phyloP scores from a whole-genome alignment of 2,888 invertebrate species.

The Lithophane leautieri region DNA sequence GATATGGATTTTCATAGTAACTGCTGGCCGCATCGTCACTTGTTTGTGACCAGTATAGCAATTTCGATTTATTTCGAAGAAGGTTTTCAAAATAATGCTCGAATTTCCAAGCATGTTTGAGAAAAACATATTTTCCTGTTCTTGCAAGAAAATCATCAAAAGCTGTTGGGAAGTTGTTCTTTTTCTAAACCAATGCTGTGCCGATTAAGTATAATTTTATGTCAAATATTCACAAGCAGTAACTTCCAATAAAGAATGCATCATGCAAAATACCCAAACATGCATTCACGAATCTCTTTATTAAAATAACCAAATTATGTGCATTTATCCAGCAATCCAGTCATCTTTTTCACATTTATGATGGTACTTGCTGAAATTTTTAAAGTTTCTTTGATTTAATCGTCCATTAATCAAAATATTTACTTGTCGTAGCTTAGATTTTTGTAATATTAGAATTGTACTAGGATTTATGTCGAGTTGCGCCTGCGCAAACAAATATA shows the following conservation, averaged over 20 bases:
- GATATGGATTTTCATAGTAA: too few relatives aligned
- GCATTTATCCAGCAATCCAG: slow-evolving; percentile 15
- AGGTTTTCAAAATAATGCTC: too few relatives aligned
- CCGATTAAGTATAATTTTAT: background rate
- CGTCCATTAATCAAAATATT: slow-evolving; percentile 13
- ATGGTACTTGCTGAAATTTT: slow-evolving; percentile 7
- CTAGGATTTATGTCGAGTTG: slow-evolving; percentile 8
- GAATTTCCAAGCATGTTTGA: too few relatives aligned
- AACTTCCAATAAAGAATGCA: background rate
- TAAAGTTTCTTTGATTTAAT: slow-evolving; percentile 14
- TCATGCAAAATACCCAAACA: background rate
- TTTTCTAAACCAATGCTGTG: background rate
- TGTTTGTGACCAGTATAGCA: too few relatives aligned
- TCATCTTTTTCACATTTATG: slow-evolving; percentile 24
- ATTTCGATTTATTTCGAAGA: too few relatives aligned
- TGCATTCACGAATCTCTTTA: slow-evolving; percentile 7
- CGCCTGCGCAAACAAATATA: slow-evolving; percentile 42
- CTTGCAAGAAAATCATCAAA: background rate
- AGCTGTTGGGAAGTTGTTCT: background rate
- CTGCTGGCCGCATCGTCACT: too few relatives aligned
- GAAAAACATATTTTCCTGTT: slow-evolving; percentile 4
- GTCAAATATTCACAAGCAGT: background rate
- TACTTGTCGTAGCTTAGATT: background rate
- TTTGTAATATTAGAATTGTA: slow-evolving; percentile 1
- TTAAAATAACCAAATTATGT: slow-evolving; percentile 28